Conservation (phyloP, 2,888 invertebrate species). For the Cataglyphis cursor region DNA sequence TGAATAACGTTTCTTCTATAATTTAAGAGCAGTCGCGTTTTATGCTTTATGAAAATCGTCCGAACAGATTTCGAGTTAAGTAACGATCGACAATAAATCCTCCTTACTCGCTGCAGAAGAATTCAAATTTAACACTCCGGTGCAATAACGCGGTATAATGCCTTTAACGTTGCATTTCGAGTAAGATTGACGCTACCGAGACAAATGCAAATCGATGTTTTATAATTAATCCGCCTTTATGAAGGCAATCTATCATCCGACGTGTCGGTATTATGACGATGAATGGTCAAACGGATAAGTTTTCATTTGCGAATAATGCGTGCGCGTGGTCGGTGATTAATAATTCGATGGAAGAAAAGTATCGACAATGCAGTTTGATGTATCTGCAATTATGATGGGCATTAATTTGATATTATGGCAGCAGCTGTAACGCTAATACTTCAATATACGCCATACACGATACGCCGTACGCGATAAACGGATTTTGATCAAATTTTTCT, state of each 20-base stretch:
- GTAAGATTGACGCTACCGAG: constrained; percentile 39
- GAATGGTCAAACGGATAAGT: constrained; percentile 55
- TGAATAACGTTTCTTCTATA: constrained; percentile 60
- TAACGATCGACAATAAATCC: constrained; percentile 64
- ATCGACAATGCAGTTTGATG: constrained; percentile 56
- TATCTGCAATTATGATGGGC: constrained; percentile 52
- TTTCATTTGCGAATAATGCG: constrained; percentile 52
- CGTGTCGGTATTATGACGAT: constrained; percentile 56
- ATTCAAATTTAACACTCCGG: constrained; percentile 50
- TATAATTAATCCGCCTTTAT: constrained; percentile 53
- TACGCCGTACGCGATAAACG: constrained; percentile 2
- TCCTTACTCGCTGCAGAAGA: constrained; percentile 36
- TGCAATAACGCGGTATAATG: constrained; percentile 31
- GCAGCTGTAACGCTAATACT: constrained; percentile 31
- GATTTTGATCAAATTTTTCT: constrained; percentile 33
- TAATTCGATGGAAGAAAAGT: constrained; percentile 54
- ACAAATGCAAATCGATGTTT: constrained; percentile 55
- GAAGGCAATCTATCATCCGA: constrained; percentile 49
- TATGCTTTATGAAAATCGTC: constrained; percentile 67
- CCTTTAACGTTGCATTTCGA: constrained; percentile 41
- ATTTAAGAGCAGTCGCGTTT: constrained; percentile 61
- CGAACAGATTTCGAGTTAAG: constrained; percentile 63
- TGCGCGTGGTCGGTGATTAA: constrained; percentile 44
- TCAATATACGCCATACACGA: background rate
- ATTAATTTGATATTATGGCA: constrained; percentile 43